Conservation (phyloP, 2,113 vertebrate species). For the Salvator merianae region DNA sequence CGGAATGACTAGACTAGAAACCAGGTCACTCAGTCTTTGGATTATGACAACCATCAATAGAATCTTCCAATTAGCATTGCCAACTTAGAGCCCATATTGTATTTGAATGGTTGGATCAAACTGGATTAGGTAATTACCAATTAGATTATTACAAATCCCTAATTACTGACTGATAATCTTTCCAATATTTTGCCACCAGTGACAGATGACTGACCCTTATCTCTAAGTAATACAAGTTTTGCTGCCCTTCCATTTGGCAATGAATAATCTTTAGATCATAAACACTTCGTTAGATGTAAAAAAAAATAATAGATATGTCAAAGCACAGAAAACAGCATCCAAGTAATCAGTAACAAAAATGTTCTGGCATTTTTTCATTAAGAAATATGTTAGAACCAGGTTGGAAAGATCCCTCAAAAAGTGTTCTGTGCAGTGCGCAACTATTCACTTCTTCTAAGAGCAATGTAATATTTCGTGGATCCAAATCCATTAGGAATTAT, state of each 20-base stretch:
- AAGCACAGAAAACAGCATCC: constrained; percentile 41
- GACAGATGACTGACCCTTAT: constrained; percentile 62
- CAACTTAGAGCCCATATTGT: constrained; percentile 14
- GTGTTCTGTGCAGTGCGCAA: too few species aligned
- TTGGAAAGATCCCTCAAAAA: background rate
- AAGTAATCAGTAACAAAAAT: background rate
- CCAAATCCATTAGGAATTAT: too few species aligned
- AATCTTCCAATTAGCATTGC: constrained; percentile 31
- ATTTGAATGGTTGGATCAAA: constrained; percentile 67
- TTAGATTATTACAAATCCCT: constrained; percentile 85
- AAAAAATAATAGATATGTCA: constrained; percentile 50
- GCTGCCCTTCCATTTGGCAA: constrained; percentile 41
- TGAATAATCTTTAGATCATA: constrained; percentile 45
- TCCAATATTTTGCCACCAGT: constrained; percentile 67
- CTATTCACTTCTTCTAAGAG: background rate
- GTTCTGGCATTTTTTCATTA: background rate
- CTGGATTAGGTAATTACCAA: constrained; percentile 76
- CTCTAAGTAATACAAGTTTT: constrained; percentile 56
- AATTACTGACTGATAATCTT: constrained; percentile 81
- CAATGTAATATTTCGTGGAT: too few species aligned
- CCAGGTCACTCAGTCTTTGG: constrained; percentile 61
- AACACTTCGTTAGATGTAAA: constrained; percentile 16
- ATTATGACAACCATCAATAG: constrained; percentile 64
- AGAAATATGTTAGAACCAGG: background rate
- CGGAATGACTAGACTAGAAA: constrained; percentile 65